phyloP scores from a whole-genome alignment of 2,113 vertebrate genomes.

The Lagopus leucura region DNA sequence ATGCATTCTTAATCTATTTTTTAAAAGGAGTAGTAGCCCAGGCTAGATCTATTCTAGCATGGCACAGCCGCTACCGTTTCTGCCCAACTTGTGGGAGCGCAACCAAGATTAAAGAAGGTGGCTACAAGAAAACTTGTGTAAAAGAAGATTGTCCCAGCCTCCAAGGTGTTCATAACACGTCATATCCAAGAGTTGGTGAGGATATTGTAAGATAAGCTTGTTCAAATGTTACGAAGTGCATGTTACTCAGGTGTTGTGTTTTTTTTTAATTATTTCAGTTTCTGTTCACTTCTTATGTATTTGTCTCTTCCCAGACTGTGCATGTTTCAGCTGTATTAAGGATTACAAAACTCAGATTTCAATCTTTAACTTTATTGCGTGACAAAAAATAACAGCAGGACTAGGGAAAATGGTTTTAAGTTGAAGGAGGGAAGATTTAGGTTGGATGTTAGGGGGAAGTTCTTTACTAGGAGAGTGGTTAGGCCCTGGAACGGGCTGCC shows the following conservation, averaged over 20 bases:
- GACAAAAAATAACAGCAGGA: neutral
- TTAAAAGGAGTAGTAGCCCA: slow-evolving; percentile 89
- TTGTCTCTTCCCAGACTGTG: neutral
- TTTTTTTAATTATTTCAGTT: neutral
- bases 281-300: neutral
- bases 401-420: too few species aligned
- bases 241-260: neutral
- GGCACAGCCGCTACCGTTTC: slow-evolving; percentile 89
- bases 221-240: neutral
- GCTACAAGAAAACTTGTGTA: slow-evolving; percentile 92
- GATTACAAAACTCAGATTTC: neutral
- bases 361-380: neutral
- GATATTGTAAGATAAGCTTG: neutral
- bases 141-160: slow-evolving; percentile 85
- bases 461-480: too few species aligned
- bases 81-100: slow-evolving; percentile 90
- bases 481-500: too few species aligned
- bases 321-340: neutral
- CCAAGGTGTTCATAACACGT: slow-evolving; percentile 91
- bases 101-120: slow-evolving; percentile 86
- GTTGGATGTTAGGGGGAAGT: too few species aligned
- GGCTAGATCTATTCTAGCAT: slow-evolving; percentile 89
- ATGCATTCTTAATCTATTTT: neutral
- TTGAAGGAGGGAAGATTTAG: too few species aligned
- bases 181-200: slow-evolving; percentile 93